A percentile compares a stretch with the other conserved stretches of the same genome.
These are phyloP conservation scores for Danio kyathit DNA, from an alignment of 2,797 vertebrate species.

Conservation along the genomic window DNA sequence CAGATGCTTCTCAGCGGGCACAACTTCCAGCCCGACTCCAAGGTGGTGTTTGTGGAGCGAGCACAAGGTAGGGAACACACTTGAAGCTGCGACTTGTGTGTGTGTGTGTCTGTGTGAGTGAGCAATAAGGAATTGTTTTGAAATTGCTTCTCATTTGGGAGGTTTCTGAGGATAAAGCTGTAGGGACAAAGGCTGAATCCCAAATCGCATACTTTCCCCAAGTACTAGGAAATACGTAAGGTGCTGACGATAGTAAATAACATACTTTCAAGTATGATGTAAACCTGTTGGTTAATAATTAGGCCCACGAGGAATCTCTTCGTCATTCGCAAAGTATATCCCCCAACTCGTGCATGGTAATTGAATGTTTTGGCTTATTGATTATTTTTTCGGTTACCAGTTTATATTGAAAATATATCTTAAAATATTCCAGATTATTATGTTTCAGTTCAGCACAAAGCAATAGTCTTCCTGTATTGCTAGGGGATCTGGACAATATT, in stretches of 20 bases:
- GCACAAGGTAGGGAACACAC: conserved; percentile 87
- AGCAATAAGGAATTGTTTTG: conserved; percentile 20
- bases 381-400: conserved; percentile 1
- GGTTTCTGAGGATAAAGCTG: conserved; percentile 19
- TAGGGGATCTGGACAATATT: neutral
- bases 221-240: conserved; percentile 21
- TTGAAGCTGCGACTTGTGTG: conserved; percentile 36
- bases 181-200: conserved; percentile 19
- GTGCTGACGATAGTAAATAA: conserved; percentile 18
- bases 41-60: conserved; percentile 98
- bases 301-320: conserved; percentile 7
- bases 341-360: neutral
- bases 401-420: neutral
- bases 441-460: neutral
- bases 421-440: neutral
- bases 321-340: neutral
- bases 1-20: conserved; percentile 93
- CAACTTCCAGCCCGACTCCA: conserved; percentile 97
- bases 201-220: conserved; percentile 3
- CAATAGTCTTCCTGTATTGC: neutral
- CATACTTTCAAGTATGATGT: conserved; percentile 18
- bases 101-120: neutral
- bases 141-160: conserved; percentile 48
- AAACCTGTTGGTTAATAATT: conserved; percentile 25
- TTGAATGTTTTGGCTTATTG: neutral